Percentiles rank a stretch among this genome's conserved stretches.
Evolutionary conservation across 2,797 vertebrate genomes (phyloP).

Genomic region (Somateria mollissima): DNA sequence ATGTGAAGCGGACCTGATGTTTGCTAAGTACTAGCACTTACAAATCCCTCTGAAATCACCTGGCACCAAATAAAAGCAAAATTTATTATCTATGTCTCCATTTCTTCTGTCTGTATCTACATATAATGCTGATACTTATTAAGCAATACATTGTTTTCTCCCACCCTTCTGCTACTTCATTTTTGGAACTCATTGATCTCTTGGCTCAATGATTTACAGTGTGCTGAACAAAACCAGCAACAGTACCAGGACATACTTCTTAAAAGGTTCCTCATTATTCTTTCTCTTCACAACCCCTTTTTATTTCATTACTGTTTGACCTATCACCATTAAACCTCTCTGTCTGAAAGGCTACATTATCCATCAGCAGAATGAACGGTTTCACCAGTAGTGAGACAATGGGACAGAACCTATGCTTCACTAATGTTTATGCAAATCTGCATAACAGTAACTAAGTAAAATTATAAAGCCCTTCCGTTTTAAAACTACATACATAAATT

Average conservation of each 20-base stretch:
- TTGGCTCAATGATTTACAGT: not conserved
- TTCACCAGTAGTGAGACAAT: not conserved
- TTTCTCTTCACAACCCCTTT: no score
- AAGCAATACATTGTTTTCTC: not conserved
- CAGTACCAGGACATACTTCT: not conserved
- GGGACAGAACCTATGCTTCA: not conserved
- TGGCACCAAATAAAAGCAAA: not conserved
- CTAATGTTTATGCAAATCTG: not conserved
- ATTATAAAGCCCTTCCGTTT: not conserved
- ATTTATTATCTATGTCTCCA: not conserved
- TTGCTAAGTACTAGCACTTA: not conserved
- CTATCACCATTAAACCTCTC: no score
- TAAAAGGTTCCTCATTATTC: not conserved
- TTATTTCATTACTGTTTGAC: no score
- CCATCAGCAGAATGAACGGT: not conserved
- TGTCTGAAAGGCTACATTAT: no score
- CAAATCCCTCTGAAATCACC: not conserved
- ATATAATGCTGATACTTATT: rapidly evolving
- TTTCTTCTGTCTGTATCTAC: not conserved
- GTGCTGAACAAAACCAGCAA: not conserved
- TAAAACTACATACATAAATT: not conserved
- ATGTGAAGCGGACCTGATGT: not conserved
- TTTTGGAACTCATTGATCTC: not conserved
- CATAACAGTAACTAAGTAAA: not conserved
- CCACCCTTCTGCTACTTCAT: not conserved